Evolutionary conservation across 2,797 vertebrate species (phyloP).

Genomic region (Gouania willdenowi): DNA sequence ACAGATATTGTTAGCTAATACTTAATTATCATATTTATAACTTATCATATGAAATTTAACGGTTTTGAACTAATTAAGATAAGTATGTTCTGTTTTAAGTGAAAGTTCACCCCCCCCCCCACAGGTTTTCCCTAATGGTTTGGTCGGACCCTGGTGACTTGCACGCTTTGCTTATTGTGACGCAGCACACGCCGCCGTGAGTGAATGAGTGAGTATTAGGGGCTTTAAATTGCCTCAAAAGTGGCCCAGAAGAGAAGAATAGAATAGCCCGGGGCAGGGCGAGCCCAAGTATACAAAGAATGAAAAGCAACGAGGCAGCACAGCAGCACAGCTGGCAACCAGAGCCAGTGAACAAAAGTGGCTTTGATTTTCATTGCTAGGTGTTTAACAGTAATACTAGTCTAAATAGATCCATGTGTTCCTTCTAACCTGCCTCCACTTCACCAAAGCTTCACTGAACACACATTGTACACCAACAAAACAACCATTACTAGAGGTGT

Average conservation of each 20-base stretch:
- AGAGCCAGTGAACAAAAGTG: constrained; percentile 17
- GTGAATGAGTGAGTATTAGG: no score
- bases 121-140: constrained; percentile 21
- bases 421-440: no score
- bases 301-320: constrained; percentile 16
- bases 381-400: no score
- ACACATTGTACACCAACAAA: no score
- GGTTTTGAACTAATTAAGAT: no score
- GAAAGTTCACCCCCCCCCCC: neutral
- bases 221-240: constrained; percentile 34
- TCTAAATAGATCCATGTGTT: no score
- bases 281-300: constrained; percentile 27
- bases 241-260: constrained; percentile 42
- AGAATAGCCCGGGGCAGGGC: constrained; percentile 21
- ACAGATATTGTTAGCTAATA: no score
- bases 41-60: no score
- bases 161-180: constrained; percentile 53
- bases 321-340: constrained; percentile 65
- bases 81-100: accelerated
- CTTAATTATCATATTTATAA: no score
- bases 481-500: no score
- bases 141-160: constrained; percentile 22
- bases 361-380: no score
- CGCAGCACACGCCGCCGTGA: constrained; percentile 55
- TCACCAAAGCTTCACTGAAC: no score